phyloP scores from a whole-genome alignment of 2,888 invertebrate genomes.

The Meghimatium bilineatum region DNA sequence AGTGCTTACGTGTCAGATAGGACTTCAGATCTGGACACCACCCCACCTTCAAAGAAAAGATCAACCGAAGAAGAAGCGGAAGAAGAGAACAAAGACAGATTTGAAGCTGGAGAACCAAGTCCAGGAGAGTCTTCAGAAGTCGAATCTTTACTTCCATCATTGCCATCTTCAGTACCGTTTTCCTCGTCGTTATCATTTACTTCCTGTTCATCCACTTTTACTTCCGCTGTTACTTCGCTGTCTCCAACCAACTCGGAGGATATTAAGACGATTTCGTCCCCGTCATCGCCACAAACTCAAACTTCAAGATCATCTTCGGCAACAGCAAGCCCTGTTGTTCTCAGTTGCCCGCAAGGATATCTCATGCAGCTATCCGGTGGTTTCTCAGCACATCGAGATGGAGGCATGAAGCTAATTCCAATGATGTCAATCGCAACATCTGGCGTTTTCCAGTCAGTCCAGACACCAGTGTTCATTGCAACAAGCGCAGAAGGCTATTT shows the following conservation, averaged over 20 bases:
- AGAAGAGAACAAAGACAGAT: background rate
- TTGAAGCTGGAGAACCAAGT: slow-evolving; percentile 26
- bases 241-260: slow-evolving; percentile 5
- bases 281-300: slow-evolving; percentile 52
- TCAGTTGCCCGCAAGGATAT: slow-evolving; percentile 47
- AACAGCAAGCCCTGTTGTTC: slow-evolving; percentile 28
- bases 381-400: slow-evolving; percentile 51
- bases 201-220: background rate
- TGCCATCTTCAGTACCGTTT: slow-evolving; percentile 10
- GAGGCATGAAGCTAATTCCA: slow-evolving; percentile 59
- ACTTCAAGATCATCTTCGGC: slow-evolving; percentile 7
- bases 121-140: slow-evolving; percentile 22
- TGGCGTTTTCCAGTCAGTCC: slow-evolving; percentile 51
- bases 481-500: slow-evolving; percentile 45
- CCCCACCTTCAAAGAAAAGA: slow-evolving; percentile 43
- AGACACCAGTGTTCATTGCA: slow-evolving; percentile 52
- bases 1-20: slow-evolving; percentile 61
- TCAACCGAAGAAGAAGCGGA: slow-evolving; percentile 27
- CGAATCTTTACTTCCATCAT: slow-evolving; percentile 3
- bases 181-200: slow-evolving; percentile 8
- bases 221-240: background rate
- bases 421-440: slow-evolving; percentile 55
- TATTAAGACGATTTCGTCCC: background rate
- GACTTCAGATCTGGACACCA: slow-evolving; percentile 47
- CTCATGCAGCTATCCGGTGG: slow-evolving; percentile 54